Conservation (phyloP, 2,113 vertebrate species). For the Speoplatyrhinus poulsoni region DNA sequence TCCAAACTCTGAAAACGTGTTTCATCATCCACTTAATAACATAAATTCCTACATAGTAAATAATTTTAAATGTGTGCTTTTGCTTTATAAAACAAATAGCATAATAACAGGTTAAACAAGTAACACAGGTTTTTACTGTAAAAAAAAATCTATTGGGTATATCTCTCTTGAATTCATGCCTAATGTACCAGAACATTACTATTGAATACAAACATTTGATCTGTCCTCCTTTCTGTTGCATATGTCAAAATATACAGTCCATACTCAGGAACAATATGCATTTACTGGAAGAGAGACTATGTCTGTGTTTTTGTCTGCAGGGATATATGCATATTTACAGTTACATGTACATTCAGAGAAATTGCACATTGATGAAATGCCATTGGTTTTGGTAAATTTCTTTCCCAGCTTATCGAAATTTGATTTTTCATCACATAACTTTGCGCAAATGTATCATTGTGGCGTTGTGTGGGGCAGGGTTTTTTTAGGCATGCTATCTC, state of each 20-base stretch:
- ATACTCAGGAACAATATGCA: conserved; percentile 68
- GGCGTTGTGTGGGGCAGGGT: conserved; percentile 45
- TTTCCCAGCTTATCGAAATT: conserved; percentile 18
- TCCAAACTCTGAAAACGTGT: neutral
- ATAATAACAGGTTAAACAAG: neutral
- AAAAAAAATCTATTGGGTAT: conserved; percentile 34
- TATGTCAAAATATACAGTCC: conserved; percentile 56
- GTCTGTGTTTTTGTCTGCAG: conserved; percentile 22
- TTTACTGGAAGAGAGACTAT: conserved; percentile 6
- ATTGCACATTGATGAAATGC: conserved; percentile 69
- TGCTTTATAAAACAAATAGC: no score
- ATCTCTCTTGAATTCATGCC: conserved; percentile 25
- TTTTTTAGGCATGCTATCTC: conserved; percentile 54
- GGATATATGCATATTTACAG: neutral
- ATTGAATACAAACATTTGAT: conserved; percentile 17
- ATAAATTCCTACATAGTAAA: neutral
- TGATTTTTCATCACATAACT: conserved; percentile 55
- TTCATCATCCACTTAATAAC: neutral
- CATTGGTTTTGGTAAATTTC: conserved; percentile 16
- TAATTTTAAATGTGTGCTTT: conserved; percentile 8
- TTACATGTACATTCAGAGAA: conserved; percentile 42
- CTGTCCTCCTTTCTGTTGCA: conserved; percentile 11
- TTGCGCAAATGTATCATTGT: conserved; percentile 28
- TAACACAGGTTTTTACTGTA: conserved; percentile 13
- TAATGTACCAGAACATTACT: conserved; percentile 25